phyloP scores from a whole-genome alignment of 2,113 vertebrate genomes.

The Serilophus lunatus region DNA sequence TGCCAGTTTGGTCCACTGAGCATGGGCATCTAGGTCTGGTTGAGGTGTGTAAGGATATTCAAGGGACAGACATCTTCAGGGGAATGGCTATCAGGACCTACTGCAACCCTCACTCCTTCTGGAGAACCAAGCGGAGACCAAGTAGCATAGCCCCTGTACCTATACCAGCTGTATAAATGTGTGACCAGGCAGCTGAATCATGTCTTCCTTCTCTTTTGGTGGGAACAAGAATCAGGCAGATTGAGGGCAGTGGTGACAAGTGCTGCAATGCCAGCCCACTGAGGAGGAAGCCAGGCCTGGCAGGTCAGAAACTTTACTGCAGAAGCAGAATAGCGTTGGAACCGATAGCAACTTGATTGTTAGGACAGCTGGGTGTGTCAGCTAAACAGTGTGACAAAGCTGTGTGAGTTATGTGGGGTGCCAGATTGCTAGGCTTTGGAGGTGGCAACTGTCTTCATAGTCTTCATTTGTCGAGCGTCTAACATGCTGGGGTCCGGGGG shows the following conservation, averaged over 20 bases:
- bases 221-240: not conserved
- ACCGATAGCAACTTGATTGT: not conserved
- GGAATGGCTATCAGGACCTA: not conserved
- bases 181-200: not conserved
- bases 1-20: not conserved
- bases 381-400: not conserved
- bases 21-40: not conserved
- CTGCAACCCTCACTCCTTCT: not conserved
- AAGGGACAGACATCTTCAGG: not conserved
- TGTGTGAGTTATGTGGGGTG: not conserved
- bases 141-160: not conserved
- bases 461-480: not conserved
- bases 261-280: not conserved
- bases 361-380: not conserved
- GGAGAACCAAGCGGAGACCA: not conserved
- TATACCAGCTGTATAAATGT: not conserved
- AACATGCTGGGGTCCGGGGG: accelerated
- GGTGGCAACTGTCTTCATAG: accelerated
- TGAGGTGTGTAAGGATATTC: not conserved
- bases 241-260: not conserved
- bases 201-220: accelerated
- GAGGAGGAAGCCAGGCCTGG: not conserved
- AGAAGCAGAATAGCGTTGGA: not conserved
- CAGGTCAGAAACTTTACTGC: not conserved
- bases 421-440: not conserved